phyloP scores from a whole-genome alignment of 1,140 invertebrate species.

The Plodia interpunctella region DNA sequence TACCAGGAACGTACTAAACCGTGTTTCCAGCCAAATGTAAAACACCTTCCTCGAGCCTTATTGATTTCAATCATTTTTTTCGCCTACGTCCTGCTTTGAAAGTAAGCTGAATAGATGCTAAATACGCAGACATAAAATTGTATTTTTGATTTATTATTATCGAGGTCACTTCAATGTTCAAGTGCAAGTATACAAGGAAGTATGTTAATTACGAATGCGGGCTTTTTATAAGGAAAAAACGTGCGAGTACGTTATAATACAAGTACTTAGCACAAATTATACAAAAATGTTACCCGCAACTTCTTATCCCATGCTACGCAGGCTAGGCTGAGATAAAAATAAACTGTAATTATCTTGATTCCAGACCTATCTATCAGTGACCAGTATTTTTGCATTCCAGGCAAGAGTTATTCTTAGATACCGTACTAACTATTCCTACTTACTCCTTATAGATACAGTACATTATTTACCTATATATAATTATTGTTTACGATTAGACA shows the following conservation, averaged over 20 bases:
- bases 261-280: not conserved
- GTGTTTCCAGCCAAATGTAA: constrained; percentile 20
- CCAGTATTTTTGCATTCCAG: not conserved
- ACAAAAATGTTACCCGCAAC: not conserved
- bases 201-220: not conserved
- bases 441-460: too few relatives aligned
- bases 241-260: not conserved
- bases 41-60: not conserved
- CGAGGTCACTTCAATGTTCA: constrained; percentile 14
- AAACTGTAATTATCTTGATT: not conserved
- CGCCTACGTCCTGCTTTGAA: not conserved
- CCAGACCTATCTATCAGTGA: not conserved
- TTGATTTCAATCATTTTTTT: not conserved
- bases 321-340: not conserved
- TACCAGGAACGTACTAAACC: constrained; percentile 33
- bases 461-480: too few relatives aligned
- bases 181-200: constrained; percentile 13
- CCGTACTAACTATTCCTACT: not conserved
- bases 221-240: constrained; percentile 2
- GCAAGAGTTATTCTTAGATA: not conserved
- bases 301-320: not conserved
- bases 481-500: too few relatives aligned
- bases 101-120: not conserved
- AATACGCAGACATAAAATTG: not conserved
- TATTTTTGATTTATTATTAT: constrained; percentile 13